These are phyloP conservation scores for Bembecia ichneumoniformis DNA, from an alignment of 2,888 invertebrate species.

Conservation along the genomic window DNA sequence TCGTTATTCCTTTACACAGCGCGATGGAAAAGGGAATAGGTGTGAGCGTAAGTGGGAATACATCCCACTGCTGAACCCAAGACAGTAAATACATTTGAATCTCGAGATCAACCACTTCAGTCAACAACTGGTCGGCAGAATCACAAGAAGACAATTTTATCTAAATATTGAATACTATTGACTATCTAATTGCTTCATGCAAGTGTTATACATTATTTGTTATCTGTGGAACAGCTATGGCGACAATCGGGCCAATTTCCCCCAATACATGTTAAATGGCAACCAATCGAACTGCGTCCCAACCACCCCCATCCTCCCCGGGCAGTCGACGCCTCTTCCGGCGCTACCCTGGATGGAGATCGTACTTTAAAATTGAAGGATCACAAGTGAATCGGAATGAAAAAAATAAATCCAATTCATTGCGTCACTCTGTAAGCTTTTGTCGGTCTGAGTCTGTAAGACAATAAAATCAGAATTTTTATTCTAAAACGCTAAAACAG, in stretches of 20 bases:
- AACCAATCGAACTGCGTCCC: constrained; percentile 26
- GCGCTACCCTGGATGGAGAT: constrained; percentile 12
- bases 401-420: constrained; percentile 3
- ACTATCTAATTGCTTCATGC: constrained; percentile 22
- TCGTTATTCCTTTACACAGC: no score
- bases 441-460: no score
- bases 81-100: no score
- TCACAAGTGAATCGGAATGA: constrained; percentile 12
- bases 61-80: no score
- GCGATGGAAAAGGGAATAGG: no score
- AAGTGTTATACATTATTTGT: constrained; percentile 31
- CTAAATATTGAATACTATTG: constrained; percentile 3
- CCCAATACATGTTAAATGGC: constrained; percentile 42
- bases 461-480: no score
- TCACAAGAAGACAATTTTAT: no score
- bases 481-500: no score
- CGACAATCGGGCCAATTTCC: constrained; percentile 40
- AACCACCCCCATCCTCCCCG: constrained; percentile 13
- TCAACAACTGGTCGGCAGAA: no score
- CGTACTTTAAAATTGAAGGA: constrained; percentile 19
- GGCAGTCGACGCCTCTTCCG: constrained; percentile 13
- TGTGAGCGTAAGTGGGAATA: no score
- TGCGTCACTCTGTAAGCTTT: no score
- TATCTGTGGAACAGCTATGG: constrained; percentile 16
- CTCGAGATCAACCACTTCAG: no score